Percentiles rank a stretch among this genome's conserved stretches.
Conservation (phyloP, 2,113 vertebrate species). For the Nothocercus julius region DNA sequence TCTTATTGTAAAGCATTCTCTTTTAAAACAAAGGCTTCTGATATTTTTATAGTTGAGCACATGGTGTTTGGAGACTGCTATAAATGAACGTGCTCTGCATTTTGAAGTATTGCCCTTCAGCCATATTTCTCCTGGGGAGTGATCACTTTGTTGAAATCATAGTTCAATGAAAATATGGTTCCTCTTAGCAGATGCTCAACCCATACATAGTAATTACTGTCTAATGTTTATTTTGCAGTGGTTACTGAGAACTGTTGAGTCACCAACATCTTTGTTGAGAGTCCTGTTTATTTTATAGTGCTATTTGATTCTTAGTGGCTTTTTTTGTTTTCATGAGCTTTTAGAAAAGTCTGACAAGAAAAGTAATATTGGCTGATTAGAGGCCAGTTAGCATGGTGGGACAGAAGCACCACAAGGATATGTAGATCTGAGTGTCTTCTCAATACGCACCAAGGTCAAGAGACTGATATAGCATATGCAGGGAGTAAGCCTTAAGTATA, state of each 20-base stretch:
- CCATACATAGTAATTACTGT: constrained; percentile 2
- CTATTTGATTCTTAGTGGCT: background rate
- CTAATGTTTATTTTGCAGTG: constrained; percentile 53
- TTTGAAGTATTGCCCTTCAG: background rate
- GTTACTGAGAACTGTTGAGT: constrained; percentile 59
- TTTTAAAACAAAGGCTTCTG: background rate
- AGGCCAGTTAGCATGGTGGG: background rate
- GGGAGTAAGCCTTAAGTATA: background rate
- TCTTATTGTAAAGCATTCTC: background rate
- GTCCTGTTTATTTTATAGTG: background rate
- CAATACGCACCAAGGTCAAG: background rate
- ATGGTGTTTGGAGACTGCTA: background rate
- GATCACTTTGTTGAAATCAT: background rate
- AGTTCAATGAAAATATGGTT: constrained; percentile 29
- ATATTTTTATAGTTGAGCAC: background rate
- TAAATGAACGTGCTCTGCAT: background rate
- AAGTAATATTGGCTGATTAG: background rate
- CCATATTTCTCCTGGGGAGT: background rate
- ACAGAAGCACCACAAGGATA: background rate
- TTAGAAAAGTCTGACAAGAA: background rate
- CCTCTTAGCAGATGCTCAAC: constrained; percentile 47
- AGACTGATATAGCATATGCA: background rate
- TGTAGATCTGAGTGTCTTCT: background rate
- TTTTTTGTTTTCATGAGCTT: background rate
- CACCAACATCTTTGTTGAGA: constrained; percentile 53